Conservation (phyloP, 2,888 invertebrate species). For the Eugnorisma glareosa region DNA sequence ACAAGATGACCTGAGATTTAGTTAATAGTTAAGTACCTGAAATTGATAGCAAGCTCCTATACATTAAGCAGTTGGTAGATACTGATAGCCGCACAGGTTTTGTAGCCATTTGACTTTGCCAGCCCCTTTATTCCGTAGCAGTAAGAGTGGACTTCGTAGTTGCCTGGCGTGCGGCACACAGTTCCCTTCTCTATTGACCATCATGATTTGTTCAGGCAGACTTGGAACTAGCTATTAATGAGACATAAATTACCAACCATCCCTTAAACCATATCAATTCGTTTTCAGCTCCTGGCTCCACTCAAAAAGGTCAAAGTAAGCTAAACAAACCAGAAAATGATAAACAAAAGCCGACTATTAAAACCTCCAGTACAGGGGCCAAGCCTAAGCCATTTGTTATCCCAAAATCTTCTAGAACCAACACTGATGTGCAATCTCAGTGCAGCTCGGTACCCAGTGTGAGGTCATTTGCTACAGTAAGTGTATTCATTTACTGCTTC, state of each 20-base stretch:
- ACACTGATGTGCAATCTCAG: slow-evolving; percentile 79
- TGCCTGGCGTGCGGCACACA: no score
- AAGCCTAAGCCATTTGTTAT: slow-evolving; percentile 64
- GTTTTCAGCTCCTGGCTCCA: slow-evolving; percentile 66
- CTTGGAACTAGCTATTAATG: neutral
- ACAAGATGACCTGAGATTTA: neutral
- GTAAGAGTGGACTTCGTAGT: neutral
- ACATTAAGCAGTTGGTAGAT: neutral
- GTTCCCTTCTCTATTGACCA: neutral
- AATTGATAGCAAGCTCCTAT: neutral
- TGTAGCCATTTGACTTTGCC: neutral
- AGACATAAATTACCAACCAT: no score
- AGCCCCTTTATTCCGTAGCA: neutral
- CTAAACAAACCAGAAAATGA: slow-evolving; percentile 74
- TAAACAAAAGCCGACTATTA: slow-evolving; percentile 64
- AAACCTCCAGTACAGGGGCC: slow-evolving; percentile 52
- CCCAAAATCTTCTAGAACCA: slow-evolving; percentile 68
- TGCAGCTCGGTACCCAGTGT: slow-evolving; percentile 81
- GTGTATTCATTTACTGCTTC: slow-evolving; percentile 37
- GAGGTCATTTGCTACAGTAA: slow-evolving; percentile 85
- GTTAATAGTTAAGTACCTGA: neutral
- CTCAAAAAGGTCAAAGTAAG: slow-evolving; percentile 76
- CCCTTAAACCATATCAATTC: slow-evolving; percentile 1
- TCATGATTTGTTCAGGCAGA: neutral
- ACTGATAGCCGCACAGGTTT: neutral